Evolutionary conservation across 2,797 vertebrate genomes (phyloP).

Genomic region (Gila robusta): DNA sequence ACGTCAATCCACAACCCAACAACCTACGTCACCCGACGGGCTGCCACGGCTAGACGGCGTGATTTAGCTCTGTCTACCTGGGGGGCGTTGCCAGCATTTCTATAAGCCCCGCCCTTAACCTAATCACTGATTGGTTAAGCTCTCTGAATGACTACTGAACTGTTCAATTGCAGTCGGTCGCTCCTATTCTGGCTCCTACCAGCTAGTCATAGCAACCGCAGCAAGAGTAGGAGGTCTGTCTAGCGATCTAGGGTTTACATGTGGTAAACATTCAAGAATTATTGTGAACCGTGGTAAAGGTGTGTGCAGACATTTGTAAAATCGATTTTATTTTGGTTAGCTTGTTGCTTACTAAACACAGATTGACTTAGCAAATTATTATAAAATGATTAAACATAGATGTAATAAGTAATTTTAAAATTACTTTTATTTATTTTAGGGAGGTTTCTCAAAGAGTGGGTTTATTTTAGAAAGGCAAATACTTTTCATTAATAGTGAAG

Average conservation of each 20-base stretch:
- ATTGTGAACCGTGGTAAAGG: not conserved
- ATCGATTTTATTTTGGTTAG: not conserved
- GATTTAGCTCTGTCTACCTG: constrained; percentile 66
- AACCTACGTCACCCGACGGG: constrained; percentile 78
- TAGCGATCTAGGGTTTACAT: not conserved
- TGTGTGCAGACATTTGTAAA: not conserved
- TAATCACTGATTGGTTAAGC: not conserved
- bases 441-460: not conserved
- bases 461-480: not conserved
- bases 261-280: not conserved
- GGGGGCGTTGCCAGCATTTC: constrained; percentile 31
- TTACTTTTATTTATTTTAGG: not conserved
- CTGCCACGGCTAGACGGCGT: constrained; percentile 80
- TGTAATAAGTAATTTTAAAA: not conserved
- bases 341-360: not conserved
- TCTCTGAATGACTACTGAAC: not conserved
- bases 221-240: constrained; percentile 25
- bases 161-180: constrained; percentile 9
- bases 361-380: not conserved
- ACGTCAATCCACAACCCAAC: constrained; percentile 80
- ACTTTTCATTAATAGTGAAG: not conserved
- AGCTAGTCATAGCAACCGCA: constrained; percentile 34
- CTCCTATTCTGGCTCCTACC: not conserved
- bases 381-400: not conserved
- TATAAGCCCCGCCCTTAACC: not conserved